These are phyloP conservation scores for Yponomeuta sedellus DNA, from an alignment of 2,888 invertebrate genomes.

Conservation along the genomic window DNA sequence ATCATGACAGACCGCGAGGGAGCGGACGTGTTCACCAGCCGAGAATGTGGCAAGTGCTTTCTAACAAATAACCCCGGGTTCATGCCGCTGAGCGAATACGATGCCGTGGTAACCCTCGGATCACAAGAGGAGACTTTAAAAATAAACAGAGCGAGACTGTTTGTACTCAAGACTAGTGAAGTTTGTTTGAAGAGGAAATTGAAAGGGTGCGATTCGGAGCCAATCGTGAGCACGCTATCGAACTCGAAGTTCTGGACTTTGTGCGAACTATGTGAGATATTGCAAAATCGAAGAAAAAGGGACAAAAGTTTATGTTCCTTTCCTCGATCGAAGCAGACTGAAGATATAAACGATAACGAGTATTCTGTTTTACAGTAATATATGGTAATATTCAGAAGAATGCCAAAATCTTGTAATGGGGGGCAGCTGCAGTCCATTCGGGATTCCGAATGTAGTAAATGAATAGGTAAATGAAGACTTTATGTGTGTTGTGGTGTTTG, in stretches of 20 bases:
- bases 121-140: constrained; percentile 16
- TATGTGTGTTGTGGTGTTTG: no score
- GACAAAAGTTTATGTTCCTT: not conserved
- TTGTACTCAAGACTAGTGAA: constrained; percentile 29
- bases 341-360: no score
- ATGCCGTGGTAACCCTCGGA: constrained; percentile 40
- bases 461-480: no score
- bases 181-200: constrained; percentile 40
- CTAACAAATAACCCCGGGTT: constrained; percentile 52
- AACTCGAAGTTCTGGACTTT: constrained; percentile 30
- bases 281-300: constrained; percentile 21
- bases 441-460: no score
- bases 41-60: constrained; percentile 43
- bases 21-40: constrained; percentile 35
- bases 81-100: constrained; percentile 44
- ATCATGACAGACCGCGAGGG: constrained; percentile 41
- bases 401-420: no score
- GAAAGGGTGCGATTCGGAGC: constrained; percentile 33
- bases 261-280: constrained; percentile 33
- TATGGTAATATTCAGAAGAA: no score
- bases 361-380: no score
- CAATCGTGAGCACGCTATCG: constrained; percentile 34
- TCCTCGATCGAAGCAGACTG: not conserved
- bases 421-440: no score
- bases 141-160: not conserved